Conservation (phyloP, 1,140 invertebrate genomes). For the Drosophila nikananu region DNA sequence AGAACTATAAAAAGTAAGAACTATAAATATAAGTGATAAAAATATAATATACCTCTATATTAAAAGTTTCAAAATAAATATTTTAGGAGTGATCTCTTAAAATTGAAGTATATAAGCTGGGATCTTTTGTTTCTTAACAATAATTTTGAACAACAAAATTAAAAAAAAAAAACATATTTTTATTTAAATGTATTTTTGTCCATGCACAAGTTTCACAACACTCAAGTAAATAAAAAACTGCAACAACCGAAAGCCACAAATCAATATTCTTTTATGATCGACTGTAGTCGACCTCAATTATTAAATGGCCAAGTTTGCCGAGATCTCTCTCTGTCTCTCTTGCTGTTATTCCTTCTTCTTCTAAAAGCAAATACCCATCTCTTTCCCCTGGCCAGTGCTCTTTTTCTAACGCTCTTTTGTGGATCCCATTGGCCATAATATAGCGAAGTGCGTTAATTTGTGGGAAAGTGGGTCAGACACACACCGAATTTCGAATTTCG, state of each 20-base stretch:
- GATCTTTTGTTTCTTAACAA: too few relatives aligned
- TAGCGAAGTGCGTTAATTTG: conserved; percentile 72
- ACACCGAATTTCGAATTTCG: conserved; percentile 61
- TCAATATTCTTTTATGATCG: conserved; percentile 56
- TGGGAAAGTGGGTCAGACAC: conserved; percentile 74
- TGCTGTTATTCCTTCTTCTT: neutral
- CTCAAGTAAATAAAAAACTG: conserved; percentile 15
- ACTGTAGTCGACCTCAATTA: conserved; percentile 57
- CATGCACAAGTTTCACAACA: conserved; percentile 1
- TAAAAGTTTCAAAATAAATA: neutral
- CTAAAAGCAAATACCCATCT: neutral
- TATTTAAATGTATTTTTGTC: neutral
- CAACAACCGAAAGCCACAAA: conserved; percentile 24
- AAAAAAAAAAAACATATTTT: neutral
- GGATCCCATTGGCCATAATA: conserved; percentile 75
- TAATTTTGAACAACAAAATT: too few relatives aligned
- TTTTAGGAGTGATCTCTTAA: too few relatives aligned
- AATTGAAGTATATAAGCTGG: too few relatives aligned
- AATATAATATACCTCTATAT: too few relatives aligned
- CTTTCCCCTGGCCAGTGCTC: conserved; percentile 9
- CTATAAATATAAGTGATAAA: neutral
- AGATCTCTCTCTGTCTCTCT: neutral
- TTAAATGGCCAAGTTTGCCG: conserved; percentile 36
- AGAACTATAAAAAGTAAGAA: neutral
- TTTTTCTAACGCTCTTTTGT: conserved; percentile 51